phyloP scores from a whole-genome alignment of 2,113 vertebrate species.

The Tringa solitaria region DNA sequence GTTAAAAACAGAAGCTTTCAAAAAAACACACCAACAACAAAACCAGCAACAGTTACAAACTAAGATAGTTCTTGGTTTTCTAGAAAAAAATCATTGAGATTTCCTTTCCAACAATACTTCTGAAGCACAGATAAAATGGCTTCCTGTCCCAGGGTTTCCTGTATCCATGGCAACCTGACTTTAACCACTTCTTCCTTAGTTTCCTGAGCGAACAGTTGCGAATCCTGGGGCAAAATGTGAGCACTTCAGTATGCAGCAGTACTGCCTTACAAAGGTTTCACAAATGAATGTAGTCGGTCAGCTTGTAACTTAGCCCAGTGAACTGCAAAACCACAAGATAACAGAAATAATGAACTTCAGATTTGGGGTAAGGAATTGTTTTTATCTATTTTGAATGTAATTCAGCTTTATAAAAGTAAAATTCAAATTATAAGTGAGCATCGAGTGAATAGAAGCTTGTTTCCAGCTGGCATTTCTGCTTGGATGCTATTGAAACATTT shows the following conservation, averaged over 20 bases:
- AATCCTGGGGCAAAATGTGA: conserved; percentile 27
- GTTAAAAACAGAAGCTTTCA: neutral
- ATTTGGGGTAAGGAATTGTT: conserved; percentile 72
- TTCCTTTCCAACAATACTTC: conserved; percentile 76
- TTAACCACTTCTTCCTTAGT: conserved; percentile 60
- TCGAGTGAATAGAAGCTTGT: neutral
- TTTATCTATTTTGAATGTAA: conserved; percentile 33
- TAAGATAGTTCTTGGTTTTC: conserved; percentile 51
- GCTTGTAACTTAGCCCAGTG: neutral
- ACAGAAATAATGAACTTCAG: conserved; percentile 53
- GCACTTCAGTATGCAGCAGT: neutral
- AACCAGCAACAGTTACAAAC: neutral
- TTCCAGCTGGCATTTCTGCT: neutral
- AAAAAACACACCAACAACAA: neutral
- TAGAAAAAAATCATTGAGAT: conserved; percentile 65
- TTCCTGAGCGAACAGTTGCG: conserved; percentile 73
- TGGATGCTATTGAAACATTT: neutral
- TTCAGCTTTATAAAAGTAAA: neutral
- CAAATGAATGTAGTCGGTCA: neutral
- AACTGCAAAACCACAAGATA: neutral
- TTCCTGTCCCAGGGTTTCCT: conserved; percentile 83
- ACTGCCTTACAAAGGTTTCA: neutral
- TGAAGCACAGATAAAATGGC: conserved; percentile 76
- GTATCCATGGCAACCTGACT: conserved; percentile 82
- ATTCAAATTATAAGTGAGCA: neutral